phyloP scores from a whole-genome alignment of 2,113 vertebrate species.

The Ranitomeya imitator region DNA sequence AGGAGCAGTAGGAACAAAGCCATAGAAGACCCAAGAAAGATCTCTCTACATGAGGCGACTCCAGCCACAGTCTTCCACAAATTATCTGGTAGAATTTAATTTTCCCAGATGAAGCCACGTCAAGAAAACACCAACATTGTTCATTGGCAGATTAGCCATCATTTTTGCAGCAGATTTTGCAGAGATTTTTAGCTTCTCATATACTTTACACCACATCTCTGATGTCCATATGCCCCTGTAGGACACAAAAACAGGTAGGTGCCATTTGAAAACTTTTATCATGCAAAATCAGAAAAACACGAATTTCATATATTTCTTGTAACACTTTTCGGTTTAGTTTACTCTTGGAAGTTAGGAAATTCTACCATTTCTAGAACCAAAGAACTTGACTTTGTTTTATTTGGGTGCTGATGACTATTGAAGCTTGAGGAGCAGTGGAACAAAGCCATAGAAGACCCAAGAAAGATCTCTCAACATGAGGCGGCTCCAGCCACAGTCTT shows the following conservation, averaged over 20 bases:
- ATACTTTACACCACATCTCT: too few relatives aligned
- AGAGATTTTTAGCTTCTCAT: too few relatives aligned
- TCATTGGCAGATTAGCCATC: too few relatives aligned
- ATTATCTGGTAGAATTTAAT: slow-evolving; percentile 1
- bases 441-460: neutral
- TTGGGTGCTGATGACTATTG: neutral
- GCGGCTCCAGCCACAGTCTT: neutral
- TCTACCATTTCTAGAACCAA: neutral
- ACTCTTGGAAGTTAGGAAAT: neutral
- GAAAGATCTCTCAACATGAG: neutral
- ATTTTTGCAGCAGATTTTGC: too few relatives aligned
- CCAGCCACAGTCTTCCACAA: neutral
- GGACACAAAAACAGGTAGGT: too few relatives aligned
- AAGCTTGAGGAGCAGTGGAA: neutral
- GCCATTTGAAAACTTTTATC: neutral
- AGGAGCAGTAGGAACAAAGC: neutral
- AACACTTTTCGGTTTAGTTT: neutral
- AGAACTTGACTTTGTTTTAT: neutral
- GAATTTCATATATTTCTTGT: neutral
- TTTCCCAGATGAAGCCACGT: neutral
- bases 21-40: neutral
- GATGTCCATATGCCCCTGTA: too few relatives aligned
- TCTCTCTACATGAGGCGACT: neutral
- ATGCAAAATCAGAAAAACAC: neutral
- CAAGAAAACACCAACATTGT: too few relatives aligned